phyloP scores from a whole-genome alignment of 1,140 invertebrate species.

The Meloidogyne chitwoodi region DNA sequence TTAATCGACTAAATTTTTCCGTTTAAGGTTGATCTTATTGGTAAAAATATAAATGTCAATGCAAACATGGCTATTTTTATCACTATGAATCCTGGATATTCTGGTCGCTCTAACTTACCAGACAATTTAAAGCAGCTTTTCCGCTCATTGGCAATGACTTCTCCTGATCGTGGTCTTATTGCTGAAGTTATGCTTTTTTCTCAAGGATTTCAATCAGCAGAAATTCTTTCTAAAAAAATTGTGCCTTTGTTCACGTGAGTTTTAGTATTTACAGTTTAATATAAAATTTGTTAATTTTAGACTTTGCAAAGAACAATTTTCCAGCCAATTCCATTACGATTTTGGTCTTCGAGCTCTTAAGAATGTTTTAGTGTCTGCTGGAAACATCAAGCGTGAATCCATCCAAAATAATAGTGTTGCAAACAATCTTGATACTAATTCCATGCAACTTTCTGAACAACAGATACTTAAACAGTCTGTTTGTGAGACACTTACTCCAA shows the following conservation, averaged over 20 bases:
- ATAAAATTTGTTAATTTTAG: conserved; percentile 63
- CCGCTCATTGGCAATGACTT: conserved; percentile 95
- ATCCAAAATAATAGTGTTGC: conserved; percentile 67
- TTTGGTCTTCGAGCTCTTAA: conserved; percentile 90
- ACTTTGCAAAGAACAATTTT: conserved; percentile 94
- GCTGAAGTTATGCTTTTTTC: conserved; percentile 82
- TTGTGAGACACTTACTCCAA: conserved; percentile 98
- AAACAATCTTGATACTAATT: conserved; percentile 78
- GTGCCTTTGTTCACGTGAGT: conserved; percentile 87
- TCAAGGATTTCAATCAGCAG: conserved; percentile 92
- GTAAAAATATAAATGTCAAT: conserved; percentile 93
- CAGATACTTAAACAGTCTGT: conserved; percentile 94
- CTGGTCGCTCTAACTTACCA: conserved; percentile 93
- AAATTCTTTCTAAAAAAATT: conserved; percentile 95
- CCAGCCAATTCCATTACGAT: conserved; percentile 97
- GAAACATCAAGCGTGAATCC: conserved; percentile 94
- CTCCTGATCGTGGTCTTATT: conserved; percentile 92
- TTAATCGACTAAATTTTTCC: neutral
- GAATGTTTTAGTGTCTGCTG: conserved; percentile 92
- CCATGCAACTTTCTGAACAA: conserved; percentile 29
- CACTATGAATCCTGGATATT: conserved; percentile 99
- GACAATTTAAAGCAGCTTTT: conserved; percentile 98
- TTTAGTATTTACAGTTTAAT: conserved; percentile 1
- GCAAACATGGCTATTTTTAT: conserved; percentile 99
- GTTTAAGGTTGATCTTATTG: conserved; percentile 81